Evolutionary conservation across 2,797 vertebrate genomes (phyloP), one percentile per base, ranked within the genome.

Genomic region (Delichon dasypus): DNA sequence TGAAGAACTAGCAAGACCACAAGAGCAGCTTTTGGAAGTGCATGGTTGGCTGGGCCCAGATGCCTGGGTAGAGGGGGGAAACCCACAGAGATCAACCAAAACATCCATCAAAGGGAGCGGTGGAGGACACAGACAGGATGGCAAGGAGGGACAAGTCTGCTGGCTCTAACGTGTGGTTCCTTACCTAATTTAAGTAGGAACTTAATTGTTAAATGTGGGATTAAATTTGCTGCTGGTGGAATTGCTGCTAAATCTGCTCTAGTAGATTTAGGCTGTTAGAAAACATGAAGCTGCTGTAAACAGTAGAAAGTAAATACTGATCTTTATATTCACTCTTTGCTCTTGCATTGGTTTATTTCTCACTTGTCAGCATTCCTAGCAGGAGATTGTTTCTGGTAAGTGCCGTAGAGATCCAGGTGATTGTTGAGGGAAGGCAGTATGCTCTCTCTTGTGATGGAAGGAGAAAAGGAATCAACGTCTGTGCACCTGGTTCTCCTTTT

Each of bases 1-100:
- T 91, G 85, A 90, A 95, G 82, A 95, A 91, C 76, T 61, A 76
- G 80, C 74, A 81, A 68, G 80, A 64, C 85, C 83, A 82, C 60
- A 58, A 48, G 85, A 97, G 83, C 82, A 92, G 91, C 91, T 84
- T 92, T 89, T 89, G 85, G 89, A 90, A 91, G 23, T 19, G 51
- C 70, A 67, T 84, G 89, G 66, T 64, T 93, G 94, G 89, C 91
- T 91, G 71, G 85, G 82, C 70, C 79, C 79, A 84, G 91, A 84
- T 93, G 85, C 71, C 73, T 76, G 64, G 40, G 5, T 14, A 30
- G 40, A 61, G 70, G 40, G 30, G 12, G 68, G 40, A 30, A 78
- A 76, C 87, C 61, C 36, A 42, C 54, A 51, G 68, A 91, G 54
- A 85, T 78, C 34, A 77, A 40, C 38, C 26, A 22, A 30, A 78